Evolutionary conservation across 2,888 invertebrate genomes (phyloP), one percentile per base, ranked within the genome.

Genomic region (Pristionchus maxplancki): DNA sequence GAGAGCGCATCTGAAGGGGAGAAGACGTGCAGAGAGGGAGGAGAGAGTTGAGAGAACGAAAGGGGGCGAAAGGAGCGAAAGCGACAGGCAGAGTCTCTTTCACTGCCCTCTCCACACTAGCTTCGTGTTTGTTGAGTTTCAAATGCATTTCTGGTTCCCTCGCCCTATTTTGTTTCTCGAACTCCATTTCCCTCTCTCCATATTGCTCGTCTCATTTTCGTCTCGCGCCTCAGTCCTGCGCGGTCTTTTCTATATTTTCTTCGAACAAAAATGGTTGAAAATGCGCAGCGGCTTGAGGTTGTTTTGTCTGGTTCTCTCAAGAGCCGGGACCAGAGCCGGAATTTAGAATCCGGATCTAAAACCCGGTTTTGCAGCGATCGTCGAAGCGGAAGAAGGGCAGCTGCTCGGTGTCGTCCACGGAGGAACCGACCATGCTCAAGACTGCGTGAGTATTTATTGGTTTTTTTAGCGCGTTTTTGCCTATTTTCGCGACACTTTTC

Each of bases 331-430:
- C 20, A 58, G 53, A 58, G 53, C 15, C 64, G n/a, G 13, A 62
- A 28, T 71, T 71, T 24, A 17, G 11, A 34, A 20, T 64, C 44
- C 58, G 11, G 58, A 17, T 58, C n/a, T 64, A 64, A 64, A 28
- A 11, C n/a, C 74, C 34, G n/a, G 37, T 11, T 2, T 82, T 83
- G 13, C 82, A 83, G 82, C 2, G 31, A 2, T 53, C 82, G 20
- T 83, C 82, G 34, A 83, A 83, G 53, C 82, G 82, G 9, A 11
- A 53, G 53, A 83, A 83, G 53, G 50, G 53, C 53, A 53, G 82
- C 11, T 8, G 9, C 9, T 83, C 82, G 9, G 82, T 83, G n/a
- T 83, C 82, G 53, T 83, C 82, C 9, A 4, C 82, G 13, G 82
- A 83, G 5, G 82, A 50, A 28, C 53, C 82, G 2, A 31, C 28